Base-by-base conservation (phyloP, 1,140 invertebrate genomes). In the Cylas formicarius region DNA sequence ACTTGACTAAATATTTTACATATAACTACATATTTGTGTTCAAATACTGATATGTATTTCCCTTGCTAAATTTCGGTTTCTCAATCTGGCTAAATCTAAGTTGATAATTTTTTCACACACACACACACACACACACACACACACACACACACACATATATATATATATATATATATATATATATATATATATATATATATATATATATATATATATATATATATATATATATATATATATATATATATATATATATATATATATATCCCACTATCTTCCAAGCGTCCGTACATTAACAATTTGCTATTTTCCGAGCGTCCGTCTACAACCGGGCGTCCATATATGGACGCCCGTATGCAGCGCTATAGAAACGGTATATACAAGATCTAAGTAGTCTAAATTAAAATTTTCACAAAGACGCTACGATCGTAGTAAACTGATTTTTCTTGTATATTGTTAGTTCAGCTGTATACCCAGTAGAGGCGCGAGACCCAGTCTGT, bases 141-240 rank as follows among this genome's bases (percentile, higher is more conserved):
- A 29, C 16, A 29, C 16, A 29, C 16, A 29, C 16, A 29, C 16
- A 29, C 16, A 29, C 16, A 29, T 29, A 29, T 29, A 29, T 29
- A 29, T 4, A 29, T 29, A 29, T 29, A 29, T 29, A 29, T 29
- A 29, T 29, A 29, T 29, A 29, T 29, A 29, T 29, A 29, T 29
- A 29, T 29, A 29, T 29, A 29, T 29, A 29, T 29, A 29, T 29
- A 29, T 29, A 29, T 29, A 29, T 29, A 9, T 29, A 29, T 29
- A 29, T 29, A 29, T 29, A 29, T 29, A 29, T 29, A 29, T 29
- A 29, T 29, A 29, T 29, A 29, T 29, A 29, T 29, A 29, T 29
- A 29, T 29, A 29, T 29, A 29, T 29, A 29, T 29, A 29, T 29
- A 29, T 29, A 34, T 34, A 34, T 34, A 19, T 19, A 34, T 34